phyloP scores from a whole-genome alignment of 2,113 vertebrate species.

The Melanotaenia duboulayi region DNA sequence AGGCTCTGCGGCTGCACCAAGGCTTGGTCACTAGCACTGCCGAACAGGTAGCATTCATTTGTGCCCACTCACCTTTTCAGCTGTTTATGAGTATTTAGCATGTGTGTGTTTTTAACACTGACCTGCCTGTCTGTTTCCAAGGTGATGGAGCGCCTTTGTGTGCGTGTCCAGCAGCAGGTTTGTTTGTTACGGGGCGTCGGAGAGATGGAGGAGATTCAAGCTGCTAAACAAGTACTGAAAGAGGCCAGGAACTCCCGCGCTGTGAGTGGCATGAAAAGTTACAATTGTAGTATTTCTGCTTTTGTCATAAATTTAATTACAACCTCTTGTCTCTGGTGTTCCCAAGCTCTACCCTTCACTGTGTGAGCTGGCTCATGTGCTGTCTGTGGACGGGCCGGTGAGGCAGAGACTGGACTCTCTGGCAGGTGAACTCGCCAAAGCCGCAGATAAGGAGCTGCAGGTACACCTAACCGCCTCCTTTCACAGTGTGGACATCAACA shows the following conservation, averaged over 20 bases:
- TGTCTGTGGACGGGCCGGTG: conserved; percentile 90
- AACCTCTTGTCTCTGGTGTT: conserved; percentile 5
- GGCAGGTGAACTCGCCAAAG: conserved; percentile 90
- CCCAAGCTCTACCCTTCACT: conserved; percentile 89
- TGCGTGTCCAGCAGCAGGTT: conserved; percentile 90
- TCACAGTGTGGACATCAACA: neutral
- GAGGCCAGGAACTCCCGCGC: conserved; percentile 92
- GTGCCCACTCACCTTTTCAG: neutral
- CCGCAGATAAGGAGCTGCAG: conserved; percentile 94
- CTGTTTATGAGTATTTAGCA: neutral
- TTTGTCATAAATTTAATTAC: conserved; percentile 5
- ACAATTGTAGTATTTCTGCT: neutral
- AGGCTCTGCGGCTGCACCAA: conserved; percentile 92
- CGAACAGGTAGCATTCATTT: conserved; percentile 65
- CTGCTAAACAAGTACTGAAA: conserved; percentile 90
- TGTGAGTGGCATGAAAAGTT: conserved; percentile 77
- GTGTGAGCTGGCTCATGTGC: conserved; percentile 90
- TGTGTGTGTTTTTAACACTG: conserved; percentile 4
- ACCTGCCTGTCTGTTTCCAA: conserved; percentile 61
- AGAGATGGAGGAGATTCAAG: conserved; percentile 87
- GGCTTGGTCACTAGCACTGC: conserved; percentile 91
- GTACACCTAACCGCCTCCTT: conserved; percentile 57
- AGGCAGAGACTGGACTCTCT: conserved; percentile 89
- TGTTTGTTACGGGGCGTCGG: conserved; percentile 85
- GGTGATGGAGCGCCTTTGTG: conserved; percentile 90